A percentile compares a stretch with the other conserved stretches of the same genome.
These are phyloP conservation scores for Alviniconcha strummeri DNA, from an alignment of 2,888 invertebrate genomes.

Conservation along the genomic window DNA sequence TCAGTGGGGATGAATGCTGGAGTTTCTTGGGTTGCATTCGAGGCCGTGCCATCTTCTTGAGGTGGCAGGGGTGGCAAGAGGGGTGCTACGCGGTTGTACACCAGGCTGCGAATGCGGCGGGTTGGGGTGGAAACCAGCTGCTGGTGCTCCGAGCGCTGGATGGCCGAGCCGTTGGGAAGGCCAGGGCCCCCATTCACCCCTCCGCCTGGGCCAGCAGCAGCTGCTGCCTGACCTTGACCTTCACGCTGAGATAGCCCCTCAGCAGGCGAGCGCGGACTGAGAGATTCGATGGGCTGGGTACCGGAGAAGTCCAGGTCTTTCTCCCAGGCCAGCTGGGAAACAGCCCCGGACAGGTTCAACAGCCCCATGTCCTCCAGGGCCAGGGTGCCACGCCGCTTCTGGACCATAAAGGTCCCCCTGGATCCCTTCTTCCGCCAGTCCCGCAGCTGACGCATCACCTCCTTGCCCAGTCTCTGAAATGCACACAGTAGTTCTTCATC, in stretches of 20 bases:
- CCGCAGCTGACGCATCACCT: slow-evolving; percentile 59
- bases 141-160: slow-evolving; percentile 3
- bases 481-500: background rate
- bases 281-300: slow-evolving; percentile 42
- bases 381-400: slow-evolving; percentile 27
- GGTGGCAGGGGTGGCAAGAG: slow-evolving; percentile 18
- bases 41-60: slow-evolving; percentile 2
- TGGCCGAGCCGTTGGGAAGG: slow-evolving; percentile 12
- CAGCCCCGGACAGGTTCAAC: slow-evolving; percentile 53
- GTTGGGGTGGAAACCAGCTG: background rate
- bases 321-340: slow-evolving; percentile 83
- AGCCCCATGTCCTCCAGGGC: slow-evolving; percentile 19
- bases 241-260: background rate
- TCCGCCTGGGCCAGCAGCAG: too few relatives aligned
- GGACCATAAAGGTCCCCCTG: background rate
- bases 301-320: slow-evolving; percentile 80
- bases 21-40: background rate
- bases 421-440: slow-evolving; percentile 14
- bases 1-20: background rate
- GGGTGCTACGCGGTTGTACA: slow-evolving; percentile 30
- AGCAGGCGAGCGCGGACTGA: slow-evolving; percentile 30
- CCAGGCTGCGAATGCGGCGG: background rate
- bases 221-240: background rate
- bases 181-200: slow-evolving; percentile 11
- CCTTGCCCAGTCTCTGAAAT: slow-evolving; percentile 63